Conservation (phyloP, 1,140 invertebrate species). For the Tribolium madens region DNA sequence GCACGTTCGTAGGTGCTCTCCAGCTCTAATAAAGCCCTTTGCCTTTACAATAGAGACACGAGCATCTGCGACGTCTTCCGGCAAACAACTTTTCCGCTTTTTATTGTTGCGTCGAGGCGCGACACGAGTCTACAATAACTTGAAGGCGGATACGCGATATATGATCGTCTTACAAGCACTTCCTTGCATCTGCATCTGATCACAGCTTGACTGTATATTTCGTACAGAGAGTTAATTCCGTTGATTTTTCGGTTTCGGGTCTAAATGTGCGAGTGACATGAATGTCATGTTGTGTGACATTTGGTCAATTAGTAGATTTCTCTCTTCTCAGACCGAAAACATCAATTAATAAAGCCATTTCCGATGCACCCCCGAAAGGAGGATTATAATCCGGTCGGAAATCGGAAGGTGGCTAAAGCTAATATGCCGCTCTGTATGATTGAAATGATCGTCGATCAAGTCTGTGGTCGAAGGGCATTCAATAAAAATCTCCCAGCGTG, state of each 20-base stretch:
- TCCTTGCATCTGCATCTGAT: slow-evolving; percentile 37
- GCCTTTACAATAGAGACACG: slow-evolving; percentile 34
- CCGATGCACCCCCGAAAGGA: slow-evolving; percentile 21
- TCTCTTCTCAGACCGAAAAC: neutral
- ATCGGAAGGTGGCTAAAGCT: slow-evolving; percentile 12
- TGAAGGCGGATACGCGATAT: slow-evolving; percentile 34
- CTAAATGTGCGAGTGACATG: neutral
- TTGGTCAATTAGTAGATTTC: slow-evolving; percentile 28
- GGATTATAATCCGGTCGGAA: slow-evolving; percentile 41
- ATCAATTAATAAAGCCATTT: slow-evolving; percentile 44
- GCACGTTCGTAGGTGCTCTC: slow-evolving; percentile 20
- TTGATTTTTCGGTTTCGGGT: neutral
- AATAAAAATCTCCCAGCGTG: slow-evolving; percentile 44
- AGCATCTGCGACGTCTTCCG: slow-evolving; percentile 30
- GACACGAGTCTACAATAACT: slow-evolving; percentile 38
- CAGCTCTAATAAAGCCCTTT: slow-evolving; percentile 29
- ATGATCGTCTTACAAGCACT: slow-evolving; percentile 31
- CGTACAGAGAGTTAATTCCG: neutral
- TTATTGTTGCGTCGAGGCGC: slow-evolving; percentile 23
- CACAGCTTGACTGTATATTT: neutral
- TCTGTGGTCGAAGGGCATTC: slow-evolving; percentile 46
- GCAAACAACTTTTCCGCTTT: slow-evolving; percentile 38
- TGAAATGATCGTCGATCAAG: slow-evolving; percentile 45
- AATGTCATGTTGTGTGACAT: slow-evolving; percentile 6
- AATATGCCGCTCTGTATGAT: slow-evolving; percentile 19